Base-by-base conservation (phyloP, 2,113 vertebrate species). In the Hemicordylus capensis region DNA sequence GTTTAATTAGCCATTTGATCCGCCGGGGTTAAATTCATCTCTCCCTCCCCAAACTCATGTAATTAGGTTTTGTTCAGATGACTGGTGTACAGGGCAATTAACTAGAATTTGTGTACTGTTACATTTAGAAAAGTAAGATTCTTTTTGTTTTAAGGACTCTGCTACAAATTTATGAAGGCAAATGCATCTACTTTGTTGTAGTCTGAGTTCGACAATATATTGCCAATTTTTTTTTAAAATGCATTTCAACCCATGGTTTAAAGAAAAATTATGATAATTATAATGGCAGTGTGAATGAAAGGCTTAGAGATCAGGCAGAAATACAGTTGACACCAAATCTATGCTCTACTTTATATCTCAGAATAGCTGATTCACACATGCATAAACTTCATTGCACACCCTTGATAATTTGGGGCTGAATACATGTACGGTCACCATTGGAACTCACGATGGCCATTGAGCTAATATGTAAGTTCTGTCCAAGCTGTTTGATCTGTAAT, bases 51-150 rank as follows among this genome's bases (percentile, higher is more conserved):
- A 83, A 73, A 37, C 44, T 70, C 70, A 77, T 69, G 75, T 87
- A 87, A 83, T 83, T 87, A 77, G 80, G 80, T 87, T 87, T 87
- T 82, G 66, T 61, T 76, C 75, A 77, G 85, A 82, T 74, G 28
- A 63, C 37, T 70, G 54, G 64, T 70, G 54, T 77, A 82, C 34
- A 34, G 42, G 56, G 74, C 78, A 87, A 87, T 87, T 87, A 87
- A 76, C 51, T 61, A 78, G 66, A 87, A 72, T 83, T 76, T 87
- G 80, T 87, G 66, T 54, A 77, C 51, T 37, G 44, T 82, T 72
- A 46, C 75, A 61, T 70, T 54, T 83, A 72, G 24, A 70, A 69
- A 51, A 72, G 19, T 61, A 31, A 58, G 39, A 48, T 51, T 56
- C 37, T n/a, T 63, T 70, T 51, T 58, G 31, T 73, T 63, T 73